Evolutionary conservation across 2,888 invertebrate genomes (phyloP), one percentile per base, ranked within the genome.

Genomic region (Drosophila picticornis): DNA sequence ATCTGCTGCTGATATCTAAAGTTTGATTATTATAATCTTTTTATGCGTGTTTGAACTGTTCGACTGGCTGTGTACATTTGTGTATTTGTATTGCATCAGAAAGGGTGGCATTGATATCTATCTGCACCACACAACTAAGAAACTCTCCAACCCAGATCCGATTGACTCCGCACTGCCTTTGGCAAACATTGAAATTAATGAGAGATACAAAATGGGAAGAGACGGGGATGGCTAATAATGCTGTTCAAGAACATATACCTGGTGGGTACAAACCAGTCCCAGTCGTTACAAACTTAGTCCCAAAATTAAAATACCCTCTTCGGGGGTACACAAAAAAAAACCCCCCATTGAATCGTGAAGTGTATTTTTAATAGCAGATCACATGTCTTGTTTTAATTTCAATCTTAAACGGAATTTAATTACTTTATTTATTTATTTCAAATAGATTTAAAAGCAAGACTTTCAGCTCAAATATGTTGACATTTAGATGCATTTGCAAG

Each of bases 311-410:
- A 46, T 16, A 25, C 46, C 25, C 46, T 46, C 46, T 25, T 25
- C 22, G 9, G 22, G 22, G 4, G 22, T 22, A 46, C 7, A 31
- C 2, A 29, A 1, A 13, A 40, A 57, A 53, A 55, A 55, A 36
- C 11, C 22, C 5, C 10, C 7, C 3, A 29, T 31, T 43, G 16
- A 43, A 57, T 57, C n/a, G 10, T 31, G 10, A 43, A 25, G 16
- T 31, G 43, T 25, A 57, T 57, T 43, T 25, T 16, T 5, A 57
- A 57, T 32, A 43, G 4, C 31, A 43, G 29, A 57, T 40, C 57
- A 57, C 40, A 43, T 29, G 40, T 2, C 3, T n/a, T 40, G 29
- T 16, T 40, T 38, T 29, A 0, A 57, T 22, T 43, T 40, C 22
- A 57, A 57, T 2, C 11, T 38, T 27, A 27, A 38, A 13, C 36